Percentiles rank a stretch among this genome's conserved stretches.
phyloP scores from a whole-genome alignment of 2,113 vertebrate species.

The Gymnarchus niloticus region DNA sequence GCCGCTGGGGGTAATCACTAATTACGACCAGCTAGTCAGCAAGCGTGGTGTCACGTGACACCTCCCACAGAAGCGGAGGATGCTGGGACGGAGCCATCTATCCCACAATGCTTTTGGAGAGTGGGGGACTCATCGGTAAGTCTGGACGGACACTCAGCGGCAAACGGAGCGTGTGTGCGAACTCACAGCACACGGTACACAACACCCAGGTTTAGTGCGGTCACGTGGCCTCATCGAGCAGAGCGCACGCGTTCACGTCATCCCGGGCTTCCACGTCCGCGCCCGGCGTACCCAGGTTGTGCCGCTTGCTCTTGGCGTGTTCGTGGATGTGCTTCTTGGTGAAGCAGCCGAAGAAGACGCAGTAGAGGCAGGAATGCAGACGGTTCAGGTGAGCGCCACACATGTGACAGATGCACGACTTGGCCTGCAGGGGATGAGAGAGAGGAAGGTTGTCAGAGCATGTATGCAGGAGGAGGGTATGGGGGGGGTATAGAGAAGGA shows the following conservation, averaged over 20 bases:
- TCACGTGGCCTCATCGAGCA: neutral
- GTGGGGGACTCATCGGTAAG: neutral
- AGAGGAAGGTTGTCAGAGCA: neutral
- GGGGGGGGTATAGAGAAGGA: neutral
- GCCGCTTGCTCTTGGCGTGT: constrained; percentile 94
- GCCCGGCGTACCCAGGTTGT: constrained; percentile 97
- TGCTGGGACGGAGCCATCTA: neutral
- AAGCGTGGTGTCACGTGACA: neutral
- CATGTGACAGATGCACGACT: constrained; percentile 67
- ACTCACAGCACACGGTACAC: neutral
- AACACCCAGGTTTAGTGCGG: neutral
- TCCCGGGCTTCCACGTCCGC: neutral
- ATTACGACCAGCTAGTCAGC: neutral
- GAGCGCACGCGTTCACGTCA: too few species aligned
- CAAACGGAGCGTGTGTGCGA: neutral
- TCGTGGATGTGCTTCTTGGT: constrained; percentile 98
- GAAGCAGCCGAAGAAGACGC: constrained; percentile 98
- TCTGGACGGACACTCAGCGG: neutral
- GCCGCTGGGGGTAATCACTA: too few species aligned
- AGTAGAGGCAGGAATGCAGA: constrained; percentile 97
- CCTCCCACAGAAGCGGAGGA: neutral
- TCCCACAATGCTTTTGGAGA: neutral
- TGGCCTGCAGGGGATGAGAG: constrained; percentile 50
- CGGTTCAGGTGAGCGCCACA: constrained; percentile 78
- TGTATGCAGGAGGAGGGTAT: neutral